Evolutionary conservation across 35 echinoderm and acorn worm species (phyloP), one percentile per base, ranked within the genome.

Genomic region (Acanthaster planci): DNA sequence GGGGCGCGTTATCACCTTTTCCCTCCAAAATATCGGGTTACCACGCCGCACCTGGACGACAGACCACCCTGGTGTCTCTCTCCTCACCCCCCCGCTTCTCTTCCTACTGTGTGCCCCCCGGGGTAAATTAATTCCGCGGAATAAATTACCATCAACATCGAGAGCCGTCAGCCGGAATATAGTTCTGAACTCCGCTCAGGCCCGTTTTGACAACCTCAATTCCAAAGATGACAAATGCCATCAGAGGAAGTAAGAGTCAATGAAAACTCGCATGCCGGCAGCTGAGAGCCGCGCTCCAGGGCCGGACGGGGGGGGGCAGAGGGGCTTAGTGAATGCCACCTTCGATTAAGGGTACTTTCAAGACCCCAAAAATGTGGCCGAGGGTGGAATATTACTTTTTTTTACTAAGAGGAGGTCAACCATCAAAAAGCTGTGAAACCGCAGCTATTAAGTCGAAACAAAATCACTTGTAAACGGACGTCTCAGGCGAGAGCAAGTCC

Each of bases 161-260:
- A 31, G 64, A n/a, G n/a, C 59, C 59, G 59, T 72, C 64, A 72
- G 64, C 64, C 26, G 26, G 2, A 72, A 72, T 72, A 72, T 72
- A 14, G 21, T 26, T 34, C 64, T 35, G 64, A 14, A 21, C 64
- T 34, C 64, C 64, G 12, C 42, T 47, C 42, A 12, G 42, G 2
- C 29, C 60, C 60, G 60, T 72, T 72, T 72, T 72, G 64, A 72
- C 64, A 72, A 72, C 64, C 64, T 72, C 64, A 72, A 72, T 72
- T 72, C 64, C 64, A 29, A 26, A 14, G 64, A 26, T 72, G 64
- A 72, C 64, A 35, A 67, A 22, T 29, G 27, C 60, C 60, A 22
- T 26, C 8, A 67, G 31, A 67, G n/a, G 31, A 67, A 72, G 9
- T 31, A 67, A 22, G 59, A 67, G 30, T 4, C 21, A 22, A 56